Conservation (phyloP, 2,113 vertebrate species). For the Eptesicus fuscus region DNA sequence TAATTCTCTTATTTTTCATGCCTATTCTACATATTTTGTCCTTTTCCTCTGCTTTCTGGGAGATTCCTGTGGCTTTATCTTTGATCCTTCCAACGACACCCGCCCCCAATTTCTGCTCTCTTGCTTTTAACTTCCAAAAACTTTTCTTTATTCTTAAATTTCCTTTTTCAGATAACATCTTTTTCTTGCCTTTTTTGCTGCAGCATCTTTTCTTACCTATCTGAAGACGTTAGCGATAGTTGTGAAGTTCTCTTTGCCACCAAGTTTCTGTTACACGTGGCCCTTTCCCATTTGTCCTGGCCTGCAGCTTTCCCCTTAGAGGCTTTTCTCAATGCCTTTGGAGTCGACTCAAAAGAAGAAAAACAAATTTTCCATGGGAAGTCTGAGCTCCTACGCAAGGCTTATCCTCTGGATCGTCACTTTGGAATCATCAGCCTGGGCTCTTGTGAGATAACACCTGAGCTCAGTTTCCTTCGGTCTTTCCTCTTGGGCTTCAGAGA, state of each 20-base stretch:
- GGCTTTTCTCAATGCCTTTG: neutral
- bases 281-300: neutral
- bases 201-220: neutral
- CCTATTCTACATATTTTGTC: slow-evolving; percentile 10
- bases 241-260: neutral
- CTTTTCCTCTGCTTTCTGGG: slow-evolving; percentile 1
- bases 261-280: neutral
- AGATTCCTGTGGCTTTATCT: slow-evolving; percentile 26
- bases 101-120: neutral
- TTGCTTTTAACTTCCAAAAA: slow-evolving; percentile 30
- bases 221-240: neutral
- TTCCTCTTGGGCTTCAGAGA: neutral
- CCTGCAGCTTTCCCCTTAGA: neutral
- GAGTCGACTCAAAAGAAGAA: neutral
- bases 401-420: neutral
- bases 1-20: slow-evolving; percentile 32
- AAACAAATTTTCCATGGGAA: neutral
- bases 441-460: neutral
- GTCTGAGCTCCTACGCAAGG: neutral
- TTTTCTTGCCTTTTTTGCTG: neutral
- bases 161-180: neutral
- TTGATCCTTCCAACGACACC: neutral
- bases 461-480: neutral
- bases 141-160: neutral
- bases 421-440: neutral